Conservation (phyloP, 1,140 invertebrate species). For the Plectus sambesii region DNA sequence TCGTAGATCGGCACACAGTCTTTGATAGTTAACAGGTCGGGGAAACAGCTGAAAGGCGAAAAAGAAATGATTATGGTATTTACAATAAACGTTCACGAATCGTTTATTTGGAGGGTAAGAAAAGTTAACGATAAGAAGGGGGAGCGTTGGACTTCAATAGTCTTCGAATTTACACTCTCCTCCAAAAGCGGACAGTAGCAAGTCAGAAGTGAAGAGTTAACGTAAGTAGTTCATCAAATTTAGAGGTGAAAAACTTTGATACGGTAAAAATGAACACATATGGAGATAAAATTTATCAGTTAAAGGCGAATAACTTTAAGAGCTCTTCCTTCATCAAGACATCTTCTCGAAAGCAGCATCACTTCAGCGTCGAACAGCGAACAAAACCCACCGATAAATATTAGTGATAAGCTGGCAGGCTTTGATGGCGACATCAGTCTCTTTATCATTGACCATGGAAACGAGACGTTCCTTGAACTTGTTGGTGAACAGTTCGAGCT, state of each 20-base stretch:
- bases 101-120: neutral
- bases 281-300: neutral
- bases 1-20: conserved; percentile 99
- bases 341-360: neutral
- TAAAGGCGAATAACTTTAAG: neutral
- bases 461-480: conserved; percentile 99
- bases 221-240: too few species aligned
- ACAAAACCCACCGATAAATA: conserved; percentile 64
- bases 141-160: too few species aligned
- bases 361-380: too few species aligned
- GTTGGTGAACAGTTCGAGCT: conserved; percentile 92
- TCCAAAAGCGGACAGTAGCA: too few species aligned
- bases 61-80: conserved; percentile 12
- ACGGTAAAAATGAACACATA: too few species aligned
- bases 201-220: too few species aligned
- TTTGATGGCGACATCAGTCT: conserved; percentile 93
- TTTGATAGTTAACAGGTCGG: conserved; percentile 85
- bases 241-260: too few species aligned
- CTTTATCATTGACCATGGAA: conserved; percentile 96
- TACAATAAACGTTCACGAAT: conserved; percentile 8
- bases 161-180: too few species aligned
- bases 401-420: conserved; percentile 86
- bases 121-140: too few species aligned
- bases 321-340: neutral
- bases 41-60: conserved; percentile 60